These are phyloP conservation scores for Homarus americanus DNA, from an alignment of 1,140 invertebrate genomes.

Conservation along the genomic window DNA sequence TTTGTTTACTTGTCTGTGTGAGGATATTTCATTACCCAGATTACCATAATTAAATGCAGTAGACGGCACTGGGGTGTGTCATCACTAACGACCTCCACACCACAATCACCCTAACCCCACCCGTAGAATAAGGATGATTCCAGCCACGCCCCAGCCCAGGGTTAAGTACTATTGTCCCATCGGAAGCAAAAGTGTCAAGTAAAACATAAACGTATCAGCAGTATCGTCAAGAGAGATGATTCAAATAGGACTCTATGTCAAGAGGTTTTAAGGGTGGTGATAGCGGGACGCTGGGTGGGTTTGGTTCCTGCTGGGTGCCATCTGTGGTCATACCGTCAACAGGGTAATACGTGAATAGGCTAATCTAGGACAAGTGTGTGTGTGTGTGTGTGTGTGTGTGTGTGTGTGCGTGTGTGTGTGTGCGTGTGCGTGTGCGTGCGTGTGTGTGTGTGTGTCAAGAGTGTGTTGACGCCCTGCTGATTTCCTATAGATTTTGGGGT, in stretches of 20 bases:
- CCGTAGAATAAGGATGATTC: conserved; percentile 14
- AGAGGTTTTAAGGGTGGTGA: not conserved
- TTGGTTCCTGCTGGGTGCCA: not conserved
- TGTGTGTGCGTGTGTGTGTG: no score
- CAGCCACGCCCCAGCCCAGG: conserved; percentile 18
- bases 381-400: no score
- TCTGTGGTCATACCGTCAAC: conserved; percentile 62
- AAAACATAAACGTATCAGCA: conserved; percentile 47
- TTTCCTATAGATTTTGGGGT: not conserved
- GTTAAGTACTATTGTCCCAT: conserved; percentile 35
- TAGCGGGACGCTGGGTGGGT: not conserved
- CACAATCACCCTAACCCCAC: conserved; percentile 16
- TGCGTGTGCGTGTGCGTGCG: no score
- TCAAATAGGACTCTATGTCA: not conserved
- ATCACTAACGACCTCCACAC: no score
- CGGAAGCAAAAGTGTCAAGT: conserved; percentile 54
- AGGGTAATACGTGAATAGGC: conserved; percentile 48
- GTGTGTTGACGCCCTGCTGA: not conserved
- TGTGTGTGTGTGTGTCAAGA: not conserved
- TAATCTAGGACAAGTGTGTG: conserved; percentile 28
- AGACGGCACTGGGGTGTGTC: not conserved
- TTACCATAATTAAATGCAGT: conserved; percentile 68
- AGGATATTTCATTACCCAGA: conserved; percentile 59
- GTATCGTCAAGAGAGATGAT: not conserved
- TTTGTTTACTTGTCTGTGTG: conserved; percentile 57